A percentile compares a stretch with the other conserved stretches of the same genome.
Evolutionary conservation across 1,140 invertebrate species (phyloP).

Genomic region (Leptestheria dahalacensis): DNA sequence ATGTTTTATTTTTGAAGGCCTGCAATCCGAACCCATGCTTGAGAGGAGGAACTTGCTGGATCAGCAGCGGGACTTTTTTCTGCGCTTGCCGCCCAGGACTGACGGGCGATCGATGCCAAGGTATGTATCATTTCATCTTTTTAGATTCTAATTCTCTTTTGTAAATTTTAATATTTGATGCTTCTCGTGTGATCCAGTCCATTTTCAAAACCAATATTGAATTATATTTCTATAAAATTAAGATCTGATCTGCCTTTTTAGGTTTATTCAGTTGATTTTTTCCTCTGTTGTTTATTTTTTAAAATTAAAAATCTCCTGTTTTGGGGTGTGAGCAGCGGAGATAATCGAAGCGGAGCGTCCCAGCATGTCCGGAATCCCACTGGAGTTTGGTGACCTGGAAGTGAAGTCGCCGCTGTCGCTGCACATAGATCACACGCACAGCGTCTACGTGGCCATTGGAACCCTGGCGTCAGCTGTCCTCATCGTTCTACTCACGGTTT

Average conservation of each 20-base stretch:
- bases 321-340: not conserved
- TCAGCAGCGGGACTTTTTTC: slow-evolving; percentile 52
- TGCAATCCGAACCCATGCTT: slow-evolving; percentile 60
- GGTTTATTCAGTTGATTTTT: too few relatives aligned
- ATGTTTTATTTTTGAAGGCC: slow-evolving; percentile 30
- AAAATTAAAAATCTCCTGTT: too few relatives aligned
- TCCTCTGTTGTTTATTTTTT: too few relatives aligned
- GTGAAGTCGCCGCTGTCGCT: slow-evolving; percentile 41
- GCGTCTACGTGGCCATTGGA: slow-evolving; percentile 53
- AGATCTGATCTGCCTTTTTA: too few relatives aligned
- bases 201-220: too few relatives aligned
- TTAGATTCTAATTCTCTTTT: slow-evolving; percentile 12
- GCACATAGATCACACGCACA: slow-evolving; percentile 51
- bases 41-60: slow-evolving; percentile 59
- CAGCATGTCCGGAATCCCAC: slow-evolving; percentile 1
- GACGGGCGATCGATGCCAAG: slow-evolving; percentile 60
- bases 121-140: slow-evolving; percentile 31
- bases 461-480: slow-evolving; percentile 48
- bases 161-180: slow-evolving; percentile 16
- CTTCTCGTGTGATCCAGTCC: too few relatives aligned
- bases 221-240: too few relatives aligned
- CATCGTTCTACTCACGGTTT: slow-evolving; percentile 49
- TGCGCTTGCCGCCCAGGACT: slow-evolving; percentile 55
- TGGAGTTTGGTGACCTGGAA: slow-evolving; percentile 24
- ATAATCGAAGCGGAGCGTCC: slow-evolving; percentile 1